These are phyloP conservation scores for Galemys pyrenaicus DNA, from an alignment of 2,113 vertebrate species.

Conservation along the genomic window DNA sequence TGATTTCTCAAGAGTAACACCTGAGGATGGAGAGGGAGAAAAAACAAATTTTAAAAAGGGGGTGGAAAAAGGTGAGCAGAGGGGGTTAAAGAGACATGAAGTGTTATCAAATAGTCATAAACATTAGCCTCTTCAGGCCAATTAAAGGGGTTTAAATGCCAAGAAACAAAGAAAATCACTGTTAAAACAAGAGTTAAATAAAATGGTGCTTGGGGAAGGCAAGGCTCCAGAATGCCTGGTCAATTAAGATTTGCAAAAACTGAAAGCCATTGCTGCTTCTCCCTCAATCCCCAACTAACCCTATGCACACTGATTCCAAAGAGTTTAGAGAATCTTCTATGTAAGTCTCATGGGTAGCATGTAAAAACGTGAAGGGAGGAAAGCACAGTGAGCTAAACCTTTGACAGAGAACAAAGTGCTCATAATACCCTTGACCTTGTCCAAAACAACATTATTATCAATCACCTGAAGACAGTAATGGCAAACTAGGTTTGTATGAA, in stretches of 20 bases:
- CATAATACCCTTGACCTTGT: background rate
- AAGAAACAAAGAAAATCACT: conserved; percentile 24
- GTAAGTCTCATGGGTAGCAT: background rate
- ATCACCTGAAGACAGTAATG: background rate
- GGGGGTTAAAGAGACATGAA: background rate
- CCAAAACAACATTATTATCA: background rate
- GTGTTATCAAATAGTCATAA: background rate
- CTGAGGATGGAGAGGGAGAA: background rate
- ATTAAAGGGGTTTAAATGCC: conserved; percentile 35
- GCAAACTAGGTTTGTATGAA: background rate
- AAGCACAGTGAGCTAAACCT: conserved; percentile 7
- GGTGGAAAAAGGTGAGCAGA: background rate
- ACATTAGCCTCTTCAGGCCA: conserved; percentile 10
- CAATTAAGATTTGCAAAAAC: conserved; percentile 20
- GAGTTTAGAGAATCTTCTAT: conserved; percentile 3
- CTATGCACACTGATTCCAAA: background rate
- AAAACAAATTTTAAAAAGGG: background rate
- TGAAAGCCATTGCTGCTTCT: background rate
- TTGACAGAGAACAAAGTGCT: background rate
- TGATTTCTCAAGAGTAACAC: conserved; percentile 55
- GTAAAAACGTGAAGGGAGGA: background rate
- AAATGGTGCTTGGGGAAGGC: conserved; percentile 4
- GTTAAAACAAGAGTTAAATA: conserved; percentile 22
- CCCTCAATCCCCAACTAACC: background rate
- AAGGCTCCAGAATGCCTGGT: background rate